Base-by-base conservation (phyloP, 2,888 invertebrate species). In the Acanthosepion pharaonis region DNA sequence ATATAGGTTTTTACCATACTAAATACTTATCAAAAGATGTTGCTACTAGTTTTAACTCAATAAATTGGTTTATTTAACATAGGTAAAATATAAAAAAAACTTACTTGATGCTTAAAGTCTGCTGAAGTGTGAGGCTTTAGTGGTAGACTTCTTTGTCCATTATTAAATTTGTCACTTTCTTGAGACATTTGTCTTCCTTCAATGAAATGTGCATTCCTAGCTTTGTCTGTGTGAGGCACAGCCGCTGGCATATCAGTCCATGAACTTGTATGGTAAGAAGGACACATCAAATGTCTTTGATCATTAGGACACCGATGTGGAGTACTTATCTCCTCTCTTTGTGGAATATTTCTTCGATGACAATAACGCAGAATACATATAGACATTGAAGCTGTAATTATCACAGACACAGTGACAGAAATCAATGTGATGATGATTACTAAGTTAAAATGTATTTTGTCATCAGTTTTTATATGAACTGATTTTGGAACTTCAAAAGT, bases 231-330 rank as follows among this genome's bases (percentile, higher is more conserved):
- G 42, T 42, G 42, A 42, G 42, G 42, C 42, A 42, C 42, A 42
- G 33, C 78, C n/a, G 78, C n/a, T 9, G 78, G 9, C 9, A 78
- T 18, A 33, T 78, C 78, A 33, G n/a, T n/a, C 78, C 78, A 78
- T 78, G 78, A 78, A 33, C n/a, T 78, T 6, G 78, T 78, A 78
- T 78, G 78, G 11, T 78, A 78, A 8, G 78, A 78, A n/a, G 78
- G n/a, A 78, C 78, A 78, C n/a, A 33, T 78, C 78, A 78, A 78
- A 78, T 78, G 78, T 78, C 78, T 78, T 78, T 78, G 78, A 78
- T 78, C 78, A 78, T 78, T 78, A n/a, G n/a, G 78, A 78, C 78
- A 78, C 23, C 78, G 9, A 33, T 78, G 78, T 33, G 78, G 78
- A n/a, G 78, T 78, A n/a, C 23, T 78, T n/a, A 78, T 15, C 15